Evolutionary conservation across 1,140 invertebrate genomes (phyloP).

Genomic region (Spodoptera litura): DNA sequence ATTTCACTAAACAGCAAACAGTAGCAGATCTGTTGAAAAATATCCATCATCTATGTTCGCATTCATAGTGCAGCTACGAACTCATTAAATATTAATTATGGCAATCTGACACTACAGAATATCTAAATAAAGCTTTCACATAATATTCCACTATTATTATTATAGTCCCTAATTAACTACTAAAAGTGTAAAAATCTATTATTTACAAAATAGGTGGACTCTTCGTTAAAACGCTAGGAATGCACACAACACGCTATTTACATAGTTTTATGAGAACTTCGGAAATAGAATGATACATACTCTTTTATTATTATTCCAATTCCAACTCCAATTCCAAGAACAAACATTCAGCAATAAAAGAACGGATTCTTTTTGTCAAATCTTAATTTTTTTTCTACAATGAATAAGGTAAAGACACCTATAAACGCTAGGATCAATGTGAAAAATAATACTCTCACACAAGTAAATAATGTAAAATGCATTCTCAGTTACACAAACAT

Average conservation of each 20-base stretch:
- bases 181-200: slow-evolving; percentile 83
- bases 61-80: slow-evolving; percentile 46
- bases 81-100: slow-evolving; percentile 71
- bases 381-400: not conserved
- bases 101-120: slow-evolving; percentile 70
- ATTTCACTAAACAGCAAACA: slow-evolving; percentile 39
- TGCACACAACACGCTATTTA: slow-evolving; percentile 77
- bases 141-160: slow-evolving; percentile 64
- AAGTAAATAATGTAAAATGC: slow-evolving; percentile 7
- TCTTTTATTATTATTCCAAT: slow-evolving; percentile 11
- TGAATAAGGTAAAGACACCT: too few species aligned
- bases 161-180: slow-evolving; percentile 62
- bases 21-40: slow-evolving; percentile 28
- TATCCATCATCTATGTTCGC: slow-evolving; percentile 19
- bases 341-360: slow-evolving; percentile 16
- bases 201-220: slow-evolving; percentile 86
- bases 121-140: slow-evolving; percentile 76
- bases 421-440: not conserved
- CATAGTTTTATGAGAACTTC: slow-evolving; percentile 20
- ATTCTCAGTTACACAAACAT: slow-evolving; percentile 29
- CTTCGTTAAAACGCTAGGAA: slow-evolving; percentile 82
- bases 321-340: too few species aligned
- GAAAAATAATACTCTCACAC: slow-evolving; percentile 16
- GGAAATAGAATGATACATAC: not conserved
- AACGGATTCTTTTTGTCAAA: not conserved